Conservation (phyloP, 2,888 invertebrate species). For the Folsomia manolachei region DNA sequence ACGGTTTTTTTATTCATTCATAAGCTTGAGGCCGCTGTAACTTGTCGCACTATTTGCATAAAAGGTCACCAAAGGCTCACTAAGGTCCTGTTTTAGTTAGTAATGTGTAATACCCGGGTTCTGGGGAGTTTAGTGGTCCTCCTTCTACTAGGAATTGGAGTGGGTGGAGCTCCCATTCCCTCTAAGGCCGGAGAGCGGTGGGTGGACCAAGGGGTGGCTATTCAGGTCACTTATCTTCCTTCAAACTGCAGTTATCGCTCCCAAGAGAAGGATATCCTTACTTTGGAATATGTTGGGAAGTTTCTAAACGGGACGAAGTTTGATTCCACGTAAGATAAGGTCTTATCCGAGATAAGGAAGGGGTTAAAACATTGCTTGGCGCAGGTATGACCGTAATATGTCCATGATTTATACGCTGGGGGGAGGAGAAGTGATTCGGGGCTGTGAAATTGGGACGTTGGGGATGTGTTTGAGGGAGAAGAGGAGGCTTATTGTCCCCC, state of each 20-base stretch:
- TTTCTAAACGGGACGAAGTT: slow-evolving; percentile 12
- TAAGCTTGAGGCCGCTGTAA: too few relatives aligned
- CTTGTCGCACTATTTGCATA: too few relatives aligned
- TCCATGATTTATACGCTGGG: slow-evolving; percentile 16
- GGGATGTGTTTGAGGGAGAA: slow-evolving; percentile 14
- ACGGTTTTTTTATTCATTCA: neutral
- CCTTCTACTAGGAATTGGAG: too few relatives aligned
- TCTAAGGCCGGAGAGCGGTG: neutral
- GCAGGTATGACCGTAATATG: slow-evolving; percentile 17
- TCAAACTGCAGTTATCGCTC: slow-evolving; percentile 3
- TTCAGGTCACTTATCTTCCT: neutral
- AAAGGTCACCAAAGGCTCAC: too few relatives aligned
- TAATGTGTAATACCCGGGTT: too few relatives aligned
- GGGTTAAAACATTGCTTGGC: neutral
- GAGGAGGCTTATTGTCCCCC: slow-evolving; percentile 4
- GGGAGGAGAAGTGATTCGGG: slow-evolving; percentile 9
- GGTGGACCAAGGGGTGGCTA: slow-evolving; percentile 5
- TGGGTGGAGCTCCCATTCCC: too few relatives aligned
- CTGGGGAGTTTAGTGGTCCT: too few relatives aligned
- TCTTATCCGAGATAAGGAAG: neutral
- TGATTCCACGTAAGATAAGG: slow-evolving; percentile 17
- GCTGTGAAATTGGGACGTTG: slow-evolving; percentile 19
- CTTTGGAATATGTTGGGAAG: slow-evolving; percentile 8
- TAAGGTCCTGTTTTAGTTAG: too few relatives aligned
- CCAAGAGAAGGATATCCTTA: slow-evolving; percentile 9